Evolutionary conservation across 2,888 invertebrate species (phyloP).

Genomic region (Microdon myrmicae): DNA sequence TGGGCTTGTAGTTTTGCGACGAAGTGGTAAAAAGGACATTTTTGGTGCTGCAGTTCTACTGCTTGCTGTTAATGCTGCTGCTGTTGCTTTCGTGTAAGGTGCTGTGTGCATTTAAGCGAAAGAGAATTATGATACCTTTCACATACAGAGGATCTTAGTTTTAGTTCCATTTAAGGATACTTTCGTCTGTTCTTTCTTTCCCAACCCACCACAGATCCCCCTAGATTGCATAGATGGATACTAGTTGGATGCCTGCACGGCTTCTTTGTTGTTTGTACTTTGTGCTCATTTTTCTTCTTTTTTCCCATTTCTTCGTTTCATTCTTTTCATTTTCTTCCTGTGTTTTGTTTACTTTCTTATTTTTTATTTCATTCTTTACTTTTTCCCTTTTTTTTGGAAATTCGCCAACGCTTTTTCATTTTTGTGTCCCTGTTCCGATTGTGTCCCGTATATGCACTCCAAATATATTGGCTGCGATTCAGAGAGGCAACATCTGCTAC

Average conservation of each 20-base stretch:
- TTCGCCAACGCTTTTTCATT: slow-evolving; percentile 51
- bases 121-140: slow-evolving; percentile 52
- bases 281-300: no score
- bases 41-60: slow-evolving; percentile 42
- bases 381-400: slow-evolving; percentile 33
- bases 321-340: slow-evolving; percentile 1
- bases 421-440: slow-evolving; percentile 50
- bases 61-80: slow-evolving; percentile 14
- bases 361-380: background rate
- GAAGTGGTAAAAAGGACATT: slow-evolving; percentile 43
- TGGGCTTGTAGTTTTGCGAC: no score
- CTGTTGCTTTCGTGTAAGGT: slow-evolving; percentile 21
- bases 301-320: slow-evolving; percentile 5
- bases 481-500: slow-evolving; percentile 51
- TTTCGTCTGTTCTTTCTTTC: slow-evolving; percentile 7
- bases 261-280: no score
- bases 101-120: slow-evolving; percentile 49
- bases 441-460: slow-evolving; percentile 20
- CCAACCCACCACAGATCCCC: background rate
- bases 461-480: slow-evolving; percentile 50
- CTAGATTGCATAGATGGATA: no score
- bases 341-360: slow-evolving; percentile 20
- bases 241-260: no score
- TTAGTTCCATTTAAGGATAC: slow-evolving; percentile 50
- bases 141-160: slow-evolving; percentile 52